Base-by-base conservation (phyloP, 2,113 vertebrate genomes). In the Catagonus wagneri region DNA sequence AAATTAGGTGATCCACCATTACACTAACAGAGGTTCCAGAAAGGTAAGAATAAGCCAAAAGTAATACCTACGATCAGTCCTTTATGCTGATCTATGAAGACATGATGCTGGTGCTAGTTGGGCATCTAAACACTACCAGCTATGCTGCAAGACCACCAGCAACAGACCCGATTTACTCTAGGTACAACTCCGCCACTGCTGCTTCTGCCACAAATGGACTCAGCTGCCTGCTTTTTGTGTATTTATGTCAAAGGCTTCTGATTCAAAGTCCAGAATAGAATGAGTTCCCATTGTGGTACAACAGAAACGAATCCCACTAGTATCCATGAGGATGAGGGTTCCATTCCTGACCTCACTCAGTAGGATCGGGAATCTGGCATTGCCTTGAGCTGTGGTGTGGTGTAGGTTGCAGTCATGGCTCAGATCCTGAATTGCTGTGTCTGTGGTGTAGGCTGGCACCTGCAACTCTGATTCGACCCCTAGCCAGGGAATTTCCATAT, bases 181-280 rank as follows among this genome's bases (percentile, higher is more conserved):
- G 39, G 3, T 44, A 7, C 6, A 66, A n/a, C 15, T n/a, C 19
- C 32, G 10, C 6, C 61, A 81, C 1, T 36, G 16, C 23, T 63
- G 13, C 3, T 15, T 1, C 2, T 7, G 6, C 3, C 14, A 9
- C 13, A 11, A n/a, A 1, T 61, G 23, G 9, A 63, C 7, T 32
- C 15, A 60, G 60, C 17, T 68, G 15, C 29, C 36, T 72, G 60
- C 3, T 29, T 66, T 19, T 69, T 60, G 3, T 89, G 72, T 36
- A 58, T 39, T 65, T 56, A 7, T 50, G 50, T 69, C 44, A 76
- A 17, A 17, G 52, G 39, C 44, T 93, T 60, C 23, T 71, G 25
- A 81, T 39, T 74, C 36, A 17, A 75, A 60, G 68, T 75, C 32
- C 14, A 12, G 27, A 36, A 22, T 10, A 50, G n/a, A 34, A 8